Conservation (phyloP, 2,113 vertebrate genomes). For the Rhinolophus ferrumequinum region DNA sequence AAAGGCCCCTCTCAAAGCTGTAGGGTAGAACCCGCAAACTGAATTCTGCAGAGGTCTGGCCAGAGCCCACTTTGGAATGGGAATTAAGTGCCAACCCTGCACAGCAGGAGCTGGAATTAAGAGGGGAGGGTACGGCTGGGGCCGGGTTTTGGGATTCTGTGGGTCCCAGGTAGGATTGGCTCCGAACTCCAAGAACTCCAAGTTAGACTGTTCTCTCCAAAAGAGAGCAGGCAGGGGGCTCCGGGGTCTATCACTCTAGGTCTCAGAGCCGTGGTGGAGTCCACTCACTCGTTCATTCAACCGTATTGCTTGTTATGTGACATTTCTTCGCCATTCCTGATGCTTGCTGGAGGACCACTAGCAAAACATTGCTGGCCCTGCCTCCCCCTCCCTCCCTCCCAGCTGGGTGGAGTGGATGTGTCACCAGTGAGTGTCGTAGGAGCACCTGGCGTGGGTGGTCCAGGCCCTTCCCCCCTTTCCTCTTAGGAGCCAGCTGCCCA, state of each 20-base stretch:
- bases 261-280: not conserved
- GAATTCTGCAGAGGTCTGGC: conserved; percentile 21
- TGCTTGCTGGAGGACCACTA: not conserved
- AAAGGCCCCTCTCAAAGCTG: conserved; percentile 1
- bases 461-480: not conserved
- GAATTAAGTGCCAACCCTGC: not conserved
- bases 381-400: not conserved
- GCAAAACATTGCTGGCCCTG: not conserved
- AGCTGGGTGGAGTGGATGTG: not conserved
- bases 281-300: not conserved
- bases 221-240: not conserved
- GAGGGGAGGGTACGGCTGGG: not conserved
- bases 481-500: not conserved
- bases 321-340: not conserved
- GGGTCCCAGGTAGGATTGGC: not conserved
- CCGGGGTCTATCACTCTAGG: accelerated
- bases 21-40: not conserved
- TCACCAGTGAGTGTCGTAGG: not conserved
- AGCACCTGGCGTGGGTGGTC: not conserved
- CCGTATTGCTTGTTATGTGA: not conserved
- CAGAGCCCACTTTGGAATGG: not conserved
- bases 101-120: not conserved
- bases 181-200: not conserved
- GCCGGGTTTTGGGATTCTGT: not conserved
- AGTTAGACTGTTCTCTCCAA: not conserved